Evolutionary conservation across 2,113 vertebrate species (phyloP).

Genomic region (Amazona guildingii): DNA sequence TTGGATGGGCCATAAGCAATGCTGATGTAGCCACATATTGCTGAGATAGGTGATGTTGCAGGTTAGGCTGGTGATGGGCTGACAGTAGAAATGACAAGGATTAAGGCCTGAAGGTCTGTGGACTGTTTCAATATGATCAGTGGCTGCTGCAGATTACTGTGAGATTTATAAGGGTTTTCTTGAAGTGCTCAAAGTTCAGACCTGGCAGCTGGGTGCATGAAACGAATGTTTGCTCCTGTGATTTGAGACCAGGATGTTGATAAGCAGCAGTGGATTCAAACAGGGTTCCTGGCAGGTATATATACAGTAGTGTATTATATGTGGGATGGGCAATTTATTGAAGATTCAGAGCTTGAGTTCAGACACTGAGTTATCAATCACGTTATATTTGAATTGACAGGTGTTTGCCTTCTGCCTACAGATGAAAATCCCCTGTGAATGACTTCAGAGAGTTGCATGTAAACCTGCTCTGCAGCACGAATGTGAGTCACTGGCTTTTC

Average conservation of each 20-base stretch:
- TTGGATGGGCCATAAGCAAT: neutral
- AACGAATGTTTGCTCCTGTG: neutral
- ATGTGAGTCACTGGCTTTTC: neutral
- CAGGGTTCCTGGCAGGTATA: neutral
- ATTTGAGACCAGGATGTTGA: neutral
- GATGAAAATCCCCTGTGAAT: neutral
- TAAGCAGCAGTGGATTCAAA: neutral
- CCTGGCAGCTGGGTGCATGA: neutral
- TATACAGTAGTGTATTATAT: neutral
- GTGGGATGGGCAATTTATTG: neutral
- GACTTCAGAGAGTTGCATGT: neutral
- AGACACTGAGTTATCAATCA: constrained; percentile 13
- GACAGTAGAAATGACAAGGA: neutral
- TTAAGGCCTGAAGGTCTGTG: neutral
- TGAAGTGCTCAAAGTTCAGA: neutral
- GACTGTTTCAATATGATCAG: neutral
- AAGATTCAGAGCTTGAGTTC: neutral
- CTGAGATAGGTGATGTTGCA: neutral
- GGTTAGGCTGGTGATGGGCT: neutral
- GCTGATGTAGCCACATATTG: accelerated
- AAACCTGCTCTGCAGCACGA: neutral
- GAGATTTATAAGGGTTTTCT: neutral
- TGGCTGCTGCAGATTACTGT: neutral
- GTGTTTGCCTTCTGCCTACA: constrained; percentile 9
- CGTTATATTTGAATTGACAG: neutral